A percentile compares a stretch with the other conserved stretches of the same genome.
phyloP scores from a whole-genome alignment of 2,888 invertebrate genomes.

The Adela reaumurella region DNA sequence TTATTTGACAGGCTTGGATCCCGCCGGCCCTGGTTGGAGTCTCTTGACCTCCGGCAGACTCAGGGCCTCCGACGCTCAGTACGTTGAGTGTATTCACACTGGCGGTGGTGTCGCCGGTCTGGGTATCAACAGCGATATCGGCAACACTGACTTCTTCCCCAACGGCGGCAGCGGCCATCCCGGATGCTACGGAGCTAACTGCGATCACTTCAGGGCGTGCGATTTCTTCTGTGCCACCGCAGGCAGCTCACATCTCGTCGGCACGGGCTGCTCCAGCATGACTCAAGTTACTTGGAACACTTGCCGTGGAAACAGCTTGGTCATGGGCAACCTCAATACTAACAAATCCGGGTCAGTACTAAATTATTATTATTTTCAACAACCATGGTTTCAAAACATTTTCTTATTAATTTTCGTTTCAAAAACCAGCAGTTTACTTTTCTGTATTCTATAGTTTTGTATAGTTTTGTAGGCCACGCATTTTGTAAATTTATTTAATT shows the following conservation, averaged over 20 bases:
- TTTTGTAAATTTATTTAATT: too few species aligned
- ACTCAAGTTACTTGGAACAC: constrained; percentile 1
- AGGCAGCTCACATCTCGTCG: constrained; percentile 18
- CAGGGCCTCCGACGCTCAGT: constrained; percentile 9
- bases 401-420: too few species aligned
- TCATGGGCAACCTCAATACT: constrained; percentile 25
- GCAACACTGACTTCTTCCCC: constrained; percentile 7
- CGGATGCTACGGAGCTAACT: constrained; percentile 21
- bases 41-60: constrained; percentile 9
- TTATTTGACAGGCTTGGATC: constrained; percentile 14
- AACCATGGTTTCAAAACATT: background rate
- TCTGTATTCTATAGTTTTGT: too few species aligned
- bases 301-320: background rate
- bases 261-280: constrained; percentile 1
- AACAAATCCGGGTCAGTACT: constrained; percentile 24
- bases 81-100: constrained; percentile 22
- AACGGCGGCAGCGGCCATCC: constrained; percentile 32
- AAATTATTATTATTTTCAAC: constrained; percentile 11
- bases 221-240: constrained; percentile 3
- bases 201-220: constrained; percentile 18
- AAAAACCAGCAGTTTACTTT: too few species aligned
- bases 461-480: too few species aligned
- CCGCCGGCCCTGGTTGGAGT: constrained; percentile 37
- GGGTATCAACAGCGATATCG: constrained; percentile 9
- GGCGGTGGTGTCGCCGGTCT: constrained; percentile 14